These are phyloP conservation scores for Heterodera carotae DNA, from an alignment of 1,140 invertebrate genomes.

Conservation along the genomic window DNA sequence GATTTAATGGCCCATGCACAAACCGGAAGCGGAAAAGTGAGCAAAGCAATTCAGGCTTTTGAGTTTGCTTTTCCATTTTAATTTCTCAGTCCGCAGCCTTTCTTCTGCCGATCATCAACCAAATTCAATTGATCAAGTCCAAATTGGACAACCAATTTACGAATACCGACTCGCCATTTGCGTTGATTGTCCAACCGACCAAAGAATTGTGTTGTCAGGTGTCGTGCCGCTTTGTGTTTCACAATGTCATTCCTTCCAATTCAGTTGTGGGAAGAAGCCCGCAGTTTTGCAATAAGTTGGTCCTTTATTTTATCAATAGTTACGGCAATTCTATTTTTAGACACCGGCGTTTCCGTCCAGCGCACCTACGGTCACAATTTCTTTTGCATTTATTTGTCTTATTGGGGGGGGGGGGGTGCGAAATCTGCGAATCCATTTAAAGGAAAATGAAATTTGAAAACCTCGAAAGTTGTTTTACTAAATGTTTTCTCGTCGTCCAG, in stretches of 20 bases:
- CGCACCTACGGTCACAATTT: conserved; percentile 31
- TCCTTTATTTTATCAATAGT: not conserved
- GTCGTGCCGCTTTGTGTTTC: not conserved
- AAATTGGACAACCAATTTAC: not conserved
- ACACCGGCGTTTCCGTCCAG: conserved; percentile 28
- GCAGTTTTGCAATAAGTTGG: conserved; percentile 26
- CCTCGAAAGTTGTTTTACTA: too few relatives aligned
- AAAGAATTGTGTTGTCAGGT: conserved; percentile 32
- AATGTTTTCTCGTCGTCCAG: not conserved
- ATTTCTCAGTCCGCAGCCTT: conserved; percentile 31
- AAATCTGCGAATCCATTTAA: too few relatives aligned
- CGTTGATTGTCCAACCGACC: conserved; percentile 30
- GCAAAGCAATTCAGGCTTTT: not conserved
- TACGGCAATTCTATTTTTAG: conserved; percentile 18
- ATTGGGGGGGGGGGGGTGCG: too few relatives aligned
- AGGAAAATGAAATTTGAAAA: too few relatives aligned
- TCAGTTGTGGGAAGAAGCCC: not conserved
- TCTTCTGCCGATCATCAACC: conserved; percentile 32
- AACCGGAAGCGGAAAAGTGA: conserved; percentile 34
- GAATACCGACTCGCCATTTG: conserved; percentile 29
- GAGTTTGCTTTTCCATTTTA: not conserved
- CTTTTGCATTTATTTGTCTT: too few relatives aligned
- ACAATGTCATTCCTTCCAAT: too few relatives aligned
- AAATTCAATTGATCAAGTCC: conserved; percentile 18
- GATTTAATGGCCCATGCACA: conserved; percentile 36